Percentiles rank a stretch among this genome's conserved stretches.
These are phyloP conservation scores for Mellilla xanthometata DNA, from an alignment of 2,888 invertebrate genomes.

Conservation along the genomic window DNA sequence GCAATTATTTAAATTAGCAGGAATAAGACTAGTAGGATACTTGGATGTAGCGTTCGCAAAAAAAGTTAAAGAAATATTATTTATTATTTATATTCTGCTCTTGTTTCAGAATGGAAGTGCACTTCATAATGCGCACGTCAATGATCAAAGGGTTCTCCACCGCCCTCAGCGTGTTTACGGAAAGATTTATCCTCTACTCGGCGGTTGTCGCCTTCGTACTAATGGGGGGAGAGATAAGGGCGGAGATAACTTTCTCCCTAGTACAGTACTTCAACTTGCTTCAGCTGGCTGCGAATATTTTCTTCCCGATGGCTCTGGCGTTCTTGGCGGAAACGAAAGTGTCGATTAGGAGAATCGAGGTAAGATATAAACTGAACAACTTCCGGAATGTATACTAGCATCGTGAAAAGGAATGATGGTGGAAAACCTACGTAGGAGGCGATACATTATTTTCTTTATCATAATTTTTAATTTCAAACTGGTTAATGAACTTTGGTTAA, in stretches of 20 bases:
- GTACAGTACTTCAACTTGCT: conserved; percentile 90
- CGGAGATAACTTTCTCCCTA: conserved; percentile 88
- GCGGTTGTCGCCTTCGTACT: conserved; percentile 90
- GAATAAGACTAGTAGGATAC: too few species aligned
- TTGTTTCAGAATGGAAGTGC: conserved; percentile 85
- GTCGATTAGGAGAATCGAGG: conserved; percentile 85
- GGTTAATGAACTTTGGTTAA: too few species aligned
- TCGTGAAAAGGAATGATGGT: too few species aligned
- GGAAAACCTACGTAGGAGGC: too few species aligned
- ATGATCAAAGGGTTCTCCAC: conserved; percentile 86
- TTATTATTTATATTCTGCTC: neutral
- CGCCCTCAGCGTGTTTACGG: conserved; percentile 89
- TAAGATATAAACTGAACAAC: conserved; percentile 36
- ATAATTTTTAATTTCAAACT: too few species aligned
- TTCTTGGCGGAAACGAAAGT: conserved; percentile 85
- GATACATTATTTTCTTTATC: too few species aligned
- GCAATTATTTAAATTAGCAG: too few species aligned
- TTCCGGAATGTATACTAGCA: too few species aligned
- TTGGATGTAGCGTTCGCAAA: too few species aligned
- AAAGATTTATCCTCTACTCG: conserved; percentile 91
- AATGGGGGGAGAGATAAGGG: conserved; percentile 82
- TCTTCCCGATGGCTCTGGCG: conserved; percentile 84
- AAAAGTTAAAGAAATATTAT: too few species aligned
- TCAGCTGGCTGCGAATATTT: conserved; percentile 85
- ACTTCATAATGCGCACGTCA: conserved; percentile 84